These are phyloP conservation scores for Tinea pellionella DNA, from an alignment of 2,888 invertebrate genomes.

Conservation along the genomic window DNA sequence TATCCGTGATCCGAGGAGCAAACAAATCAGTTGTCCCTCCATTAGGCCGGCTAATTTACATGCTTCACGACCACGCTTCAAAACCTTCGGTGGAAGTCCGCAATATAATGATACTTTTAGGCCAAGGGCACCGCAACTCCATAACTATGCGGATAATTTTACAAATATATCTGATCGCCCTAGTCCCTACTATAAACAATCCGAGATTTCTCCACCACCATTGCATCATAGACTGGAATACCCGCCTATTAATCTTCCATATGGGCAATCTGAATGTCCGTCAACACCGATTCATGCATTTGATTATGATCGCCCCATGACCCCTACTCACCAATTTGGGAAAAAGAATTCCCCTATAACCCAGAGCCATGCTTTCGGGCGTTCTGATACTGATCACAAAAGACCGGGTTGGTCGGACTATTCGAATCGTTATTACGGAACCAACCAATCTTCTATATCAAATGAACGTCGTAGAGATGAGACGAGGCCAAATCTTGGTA, in stretches of 20 bases:
- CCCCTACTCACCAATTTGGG: conserved; percentile 11
- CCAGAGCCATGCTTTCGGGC: background rate
- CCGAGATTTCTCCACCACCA: too few species aligned
- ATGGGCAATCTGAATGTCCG: conserved; percentile 21
- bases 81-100: conserved; percentile 37
- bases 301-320: conserved; percentile 26
- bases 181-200: too few species aligned
- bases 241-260: background rate
- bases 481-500: conserved; percentile 22
- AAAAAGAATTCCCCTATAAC: background rate
- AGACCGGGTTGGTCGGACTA: background rate
- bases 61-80: conserved; percentile 27
- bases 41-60: too few species aligned
- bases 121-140: background rate
- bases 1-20: too few species aligned
- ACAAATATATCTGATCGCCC: too few species aligned
- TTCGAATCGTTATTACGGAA: background rate
- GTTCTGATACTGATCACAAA: conserved; percentile 3
- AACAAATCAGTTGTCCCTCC: too few species aligned
- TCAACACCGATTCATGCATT: conserved; percentile 20
- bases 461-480: background rate
- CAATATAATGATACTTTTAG: background rate
- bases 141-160: too few species aligned
- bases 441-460: background rate
- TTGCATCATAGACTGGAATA: too few species aligned